Evolutionary conservation across 2,113 vertebrate genomes (phyloP).

Genomic region (Peucedramus taeniatus): DNA sequence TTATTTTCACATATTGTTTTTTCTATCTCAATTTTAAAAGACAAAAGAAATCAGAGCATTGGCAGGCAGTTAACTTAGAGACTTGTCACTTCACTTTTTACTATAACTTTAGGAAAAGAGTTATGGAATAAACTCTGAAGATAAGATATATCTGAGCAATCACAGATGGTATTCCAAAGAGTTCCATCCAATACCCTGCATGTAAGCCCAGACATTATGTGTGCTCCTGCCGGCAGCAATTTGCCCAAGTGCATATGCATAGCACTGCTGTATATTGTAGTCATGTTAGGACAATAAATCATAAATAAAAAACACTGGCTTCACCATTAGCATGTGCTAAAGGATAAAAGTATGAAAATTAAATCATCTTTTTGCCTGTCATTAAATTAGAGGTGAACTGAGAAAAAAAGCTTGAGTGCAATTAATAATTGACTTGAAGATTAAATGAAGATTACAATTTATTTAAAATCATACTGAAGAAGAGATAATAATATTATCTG

Average conservation of each 20-base stretch:
- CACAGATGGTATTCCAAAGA: not conserved
- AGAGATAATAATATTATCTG: constrained; percentile 12
- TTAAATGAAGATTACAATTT: constrained; percentile 1
- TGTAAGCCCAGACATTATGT: not conserved
- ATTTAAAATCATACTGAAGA: constrained; percentile 29
- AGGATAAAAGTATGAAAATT: not conserved
- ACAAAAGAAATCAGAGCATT: not conserved
- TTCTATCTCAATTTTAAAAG: constrained; percentile 24
- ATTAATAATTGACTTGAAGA: constrained; percentile 4
- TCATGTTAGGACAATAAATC: constrained; percentile 7
- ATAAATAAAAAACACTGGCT: constrained; percentile 39
- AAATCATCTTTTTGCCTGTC: not conserved
- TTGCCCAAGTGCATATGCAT: not conserved
- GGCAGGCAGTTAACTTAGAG: not conserved
- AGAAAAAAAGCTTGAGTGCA: not conserved
- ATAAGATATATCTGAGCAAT: not conserved
- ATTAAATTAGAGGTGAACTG: not conserved
- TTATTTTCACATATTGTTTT: constrained; percentile 4
- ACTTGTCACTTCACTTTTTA: not conserved
- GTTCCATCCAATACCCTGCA: not conserved
- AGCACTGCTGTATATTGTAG: not conserved
- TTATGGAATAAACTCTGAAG: not conserved
- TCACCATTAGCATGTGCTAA: not conserved
- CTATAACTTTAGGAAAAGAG: not conserved
- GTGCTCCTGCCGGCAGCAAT: not conserved